A percentile compares a stretch with the other conserved stretches of the same genome.
These are phyloP conservation scores for Molossus molossus DNA, from an alignment of 2,797 vertebrate genomes.

Conservation along the genomic window DNA sequence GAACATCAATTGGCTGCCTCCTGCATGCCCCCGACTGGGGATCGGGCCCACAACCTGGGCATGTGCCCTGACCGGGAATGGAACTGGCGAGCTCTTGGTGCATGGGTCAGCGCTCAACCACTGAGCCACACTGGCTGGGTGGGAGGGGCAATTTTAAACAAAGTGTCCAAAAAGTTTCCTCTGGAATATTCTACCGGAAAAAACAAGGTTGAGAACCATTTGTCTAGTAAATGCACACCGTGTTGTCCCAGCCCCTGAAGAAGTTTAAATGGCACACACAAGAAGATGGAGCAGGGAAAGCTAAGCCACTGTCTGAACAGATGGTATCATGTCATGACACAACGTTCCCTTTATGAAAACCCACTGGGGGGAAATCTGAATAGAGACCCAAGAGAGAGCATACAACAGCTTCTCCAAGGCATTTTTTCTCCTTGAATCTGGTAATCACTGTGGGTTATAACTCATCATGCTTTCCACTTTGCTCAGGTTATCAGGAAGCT, in stretches of 20 bases:
- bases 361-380: background rate
- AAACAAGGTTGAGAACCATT: background rate
- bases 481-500: background rate
- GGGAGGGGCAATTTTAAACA: background rate
- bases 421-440: background rate
- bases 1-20: too few relatives aligned
- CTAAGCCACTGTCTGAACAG: background rate
- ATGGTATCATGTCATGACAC: too few relatives aligned
- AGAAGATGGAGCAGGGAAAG: background rate
- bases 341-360: background rate
- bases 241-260: accelerated
- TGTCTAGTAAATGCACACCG: background rate
- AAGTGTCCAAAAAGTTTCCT: background rate
- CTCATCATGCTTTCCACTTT: background rate
- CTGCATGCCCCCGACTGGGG: too few relatives aligned
- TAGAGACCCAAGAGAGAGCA: accelerated
- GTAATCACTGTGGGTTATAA: background rate
- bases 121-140: too few relatives aligned
- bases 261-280: background rate
- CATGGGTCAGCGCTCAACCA: too few relatives aligned
- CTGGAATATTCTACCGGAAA: background rate
- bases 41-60: too few relatives aligned
- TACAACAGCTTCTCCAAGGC: too few relatives aligned
- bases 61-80: too few relatives aligned
- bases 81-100: too few relatives aligned